These are phyloP conservation scores for Vulpes ferrilata DNA, from an alignment of 2,113 vertebrate species.

Conservation along the genomic window DNA sequence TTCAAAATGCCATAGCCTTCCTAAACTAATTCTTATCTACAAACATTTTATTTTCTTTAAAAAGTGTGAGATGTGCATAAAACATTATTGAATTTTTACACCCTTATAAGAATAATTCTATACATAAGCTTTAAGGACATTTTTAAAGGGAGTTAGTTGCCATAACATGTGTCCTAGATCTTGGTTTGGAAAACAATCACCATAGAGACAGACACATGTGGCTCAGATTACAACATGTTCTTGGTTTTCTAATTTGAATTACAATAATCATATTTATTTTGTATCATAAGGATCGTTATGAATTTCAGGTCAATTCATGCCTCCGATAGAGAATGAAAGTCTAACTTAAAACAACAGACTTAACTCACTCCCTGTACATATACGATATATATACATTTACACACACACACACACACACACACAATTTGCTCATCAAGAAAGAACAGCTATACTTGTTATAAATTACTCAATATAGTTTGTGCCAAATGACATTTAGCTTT, in stretches of 20 bases:
- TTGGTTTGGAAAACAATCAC: constrained; percentile 34
- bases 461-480: constrained; percentile 29
- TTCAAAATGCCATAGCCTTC: background rate
- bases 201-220: background rate
- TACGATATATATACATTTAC: background rate
- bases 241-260: constrained; percentile 58
- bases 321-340: background rate
- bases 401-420: background rate
- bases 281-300: constrained; percentile 1
- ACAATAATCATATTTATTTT: constrained; percentile 14
- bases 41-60: constrained; percentile 1
- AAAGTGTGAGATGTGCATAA: background rate
- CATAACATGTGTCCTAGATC: background rate
- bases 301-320: constrained; percentile 27
- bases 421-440: constrained; percentile 26
- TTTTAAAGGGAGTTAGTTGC: constrained; percentile 36
- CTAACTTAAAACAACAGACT: background rate
- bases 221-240: background rate
- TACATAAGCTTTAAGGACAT: background rate
- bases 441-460: constrained; percentile 17
- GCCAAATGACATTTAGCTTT: constrained; percentile 46
- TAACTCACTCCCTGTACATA: background rate
- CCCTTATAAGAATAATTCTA: background rate
- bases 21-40: background rate
- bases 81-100: background rate